Conservation (phyloP, 2,113 vertebrate genomes). For the Carollia perspicillata region DNA sequence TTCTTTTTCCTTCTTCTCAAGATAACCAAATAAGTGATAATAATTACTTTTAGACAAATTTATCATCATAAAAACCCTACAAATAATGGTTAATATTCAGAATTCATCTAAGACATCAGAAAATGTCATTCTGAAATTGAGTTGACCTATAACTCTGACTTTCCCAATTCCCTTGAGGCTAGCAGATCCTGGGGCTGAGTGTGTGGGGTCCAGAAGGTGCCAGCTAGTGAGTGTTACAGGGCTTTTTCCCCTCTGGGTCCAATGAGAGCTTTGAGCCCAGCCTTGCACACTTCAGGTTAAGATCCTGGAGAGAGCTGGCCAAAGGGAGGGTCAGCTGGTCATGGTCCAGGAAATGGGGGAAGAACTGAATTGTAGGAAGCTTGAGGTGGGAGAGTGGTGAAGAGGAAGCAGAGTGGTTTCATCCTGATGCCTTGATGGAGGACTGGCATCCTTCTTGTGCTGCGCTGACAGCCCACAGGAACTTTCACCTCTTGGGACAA, state of each 20-base stretch:
- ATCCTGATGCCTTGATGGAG: not conserved
- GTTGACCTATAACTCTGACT: not conserved
- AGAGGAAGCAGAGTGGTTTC: not conserved
- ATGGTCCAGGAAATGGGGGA: not conserved
- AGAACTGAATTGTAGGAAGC: not conserved
- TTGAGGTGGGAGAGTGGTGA: not conserved
- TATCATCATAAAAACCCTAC: not conserved
- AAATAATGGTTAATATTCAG: not conserved
- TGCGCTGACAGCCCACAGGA: not conserved
- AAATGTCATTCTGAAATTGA: not conserved
- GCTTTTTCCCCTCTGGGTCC: not conserved
- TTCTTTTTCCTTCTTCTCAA: not conserved
- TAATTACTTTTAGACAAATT: constrained; percentile 25
- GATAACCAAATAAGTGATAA: not conserved
- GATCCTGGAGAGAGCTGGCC: not conserved
- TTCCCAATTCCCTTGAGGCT: not conserved
- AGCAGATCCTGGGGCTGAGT: not conserved
- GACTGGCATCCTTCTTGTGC: not conserved
- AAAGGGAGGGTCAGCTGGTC: not conserved
- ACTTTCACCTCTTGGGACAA: not conserved
- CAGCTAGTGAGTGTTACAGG: not conserved
- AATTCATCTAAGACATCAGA: not conserved
- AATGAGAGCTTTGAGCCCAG: not conserved
- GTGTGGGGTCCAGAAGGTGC: not conserved
- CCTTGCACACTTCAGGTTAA: not conserved